Conservation (phyloP, 2,113 vertebrate species). For the Toxotes chatareus region DNA sequence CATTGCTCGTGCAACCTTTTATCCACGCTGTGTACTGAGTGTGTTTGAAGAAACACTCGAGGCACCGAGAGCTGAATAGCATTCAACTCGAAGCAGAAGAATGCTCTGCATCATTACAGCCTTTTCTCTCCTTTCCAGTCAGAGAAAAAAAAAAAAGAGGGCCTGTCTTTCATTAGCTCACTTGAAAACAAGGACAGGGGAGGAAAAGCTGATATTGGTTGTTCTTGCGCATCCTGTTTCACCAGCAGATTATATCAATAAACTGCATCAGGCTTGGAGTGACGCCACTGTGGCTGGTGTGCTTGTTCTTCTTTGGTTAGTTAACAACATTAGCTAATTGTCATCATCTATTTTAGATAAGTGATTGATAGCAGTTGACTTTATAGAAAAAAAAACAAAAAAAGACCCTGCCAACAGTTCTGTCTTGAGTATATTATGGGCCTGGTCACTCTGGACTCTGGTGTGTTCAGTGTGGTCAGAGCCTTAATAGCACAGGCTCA, state of each 20-base stretch:
- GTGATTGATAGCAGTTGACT: background rate
- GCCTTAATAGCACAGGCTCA: background rate
- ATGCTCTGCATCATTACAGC: background rate
- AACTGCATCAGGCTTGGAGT: background rate
- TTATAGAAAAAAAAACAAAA: background rate
- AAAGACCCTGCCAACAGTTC: background rate
- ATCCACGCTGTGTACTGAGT: background rate
- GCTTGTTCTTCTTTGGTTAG: background rate
- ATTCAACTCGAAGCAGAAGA: background rate
- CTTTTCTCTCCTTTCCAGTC: conserved; percentile 14
- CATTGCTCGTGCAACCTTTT: background rate
- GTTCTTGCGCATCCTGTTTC: background rate
- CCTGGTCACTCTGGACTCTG: background rate
- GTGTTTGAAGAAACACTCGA: background rate
- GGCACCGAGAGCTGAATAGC: background rate
- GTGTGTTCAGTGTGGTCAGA: background rate
- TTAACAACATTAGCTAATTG: background rate
- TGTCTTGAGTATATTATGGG: background rate
- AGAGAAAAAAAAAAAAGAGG: background rate
- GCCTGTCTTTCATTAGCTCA: conserved; percentile 1
- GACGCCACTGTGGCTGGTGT: background rate
- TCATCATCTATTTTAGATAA: background rate
- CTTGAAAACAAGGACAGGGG: background rate
- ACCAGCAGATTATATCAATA: background rate
- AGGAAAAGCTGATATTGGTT: background rate